phyloP scores from a whole-genome alignment of 2,888 invertebrate species.

The Proisotoma minuta region DNA sequence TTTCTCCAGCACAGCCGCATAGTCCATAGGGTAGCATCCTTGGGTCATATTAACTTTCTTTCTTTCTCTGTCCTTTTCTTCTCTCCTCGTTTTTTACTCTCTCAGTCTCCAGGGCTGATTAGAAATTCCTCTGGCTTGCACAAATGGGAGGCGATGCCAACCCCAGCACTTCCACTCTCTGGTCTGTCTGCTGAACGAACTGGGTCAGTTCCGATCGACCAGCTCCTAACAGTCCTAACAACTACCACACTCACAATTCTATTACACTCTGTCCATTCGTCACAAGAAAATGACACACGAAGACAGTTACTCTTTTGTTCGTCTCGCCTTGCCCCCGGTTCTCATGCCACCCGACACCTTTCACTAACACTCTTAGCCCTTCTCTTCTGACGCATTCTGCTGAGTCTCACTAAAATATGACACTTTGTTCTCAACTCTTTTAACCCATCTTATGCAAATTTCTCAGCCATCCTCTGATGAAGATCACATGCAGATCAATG shows the following conservation, averaged over 20 bases:
- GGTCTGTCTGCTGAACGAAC: background rate
- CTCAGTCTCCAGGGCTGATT: background rate
- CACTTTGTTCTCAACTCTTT: no score
- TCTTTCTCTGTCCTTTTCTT: conserved; percentile 1
- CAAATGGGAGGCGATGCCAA: background rate
- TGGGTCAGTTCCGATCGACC: background rate
- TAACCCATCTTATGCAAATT: background rate
- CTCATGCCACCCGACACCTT: background rate
- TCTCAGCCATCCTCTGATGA: background rate
- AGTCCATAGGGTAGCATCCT: conserved; percentile 9
- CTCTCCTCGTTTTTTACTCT: conserved; percentile 1
- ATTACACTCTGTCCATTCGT: no score
- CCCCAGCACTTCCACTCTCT: background rate
- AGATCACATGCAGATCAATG: no score
- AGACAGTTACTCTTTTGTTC: no score
- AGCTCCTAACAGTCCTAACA: no score
- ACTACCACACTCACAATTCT: no score
- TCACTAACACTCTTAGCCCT: background rate
- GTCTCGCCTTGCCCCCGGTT: background rate
- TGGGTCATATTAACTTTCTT: background rate
- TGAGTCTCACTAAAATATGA: no score
- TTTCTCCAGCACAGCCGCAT: conserved; percentile 27
- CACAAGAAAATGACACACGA: no score
- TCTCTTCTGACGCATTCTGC: no score
- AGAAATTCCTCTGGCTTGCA: conserved; percentile 1